Percentiles rank a stretch among this genome's conserved stretches.
Conservation (phyloP, 2,888 invertebrate species). For the Prosapia bicincta region DNA sequence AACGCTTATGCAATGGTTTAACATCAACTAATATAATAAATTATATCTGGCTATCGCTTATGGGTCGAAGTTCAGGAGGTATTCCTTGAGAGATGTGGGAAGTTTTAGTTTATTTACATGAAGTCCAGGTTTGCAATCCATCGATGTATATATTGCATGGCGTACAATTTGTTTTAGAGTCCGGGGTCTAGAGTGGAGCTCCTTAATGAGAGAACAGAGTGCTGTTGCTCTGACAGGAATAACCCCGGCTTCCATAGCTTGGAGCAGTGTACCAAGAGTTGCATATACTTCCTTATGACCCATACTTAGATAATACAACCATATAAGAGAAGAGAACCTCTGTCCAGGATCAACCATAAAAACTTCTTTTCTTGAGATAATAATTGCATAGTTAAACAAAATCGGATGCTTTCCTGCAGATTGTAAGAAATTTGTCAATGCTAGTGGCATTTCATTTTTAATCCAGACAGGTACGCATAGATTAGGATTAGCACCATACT, state of each 20-base stretch:
- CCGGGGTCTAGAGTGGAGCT: constrained; percentile 62
- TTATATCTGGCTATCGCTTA: too few species aligned
- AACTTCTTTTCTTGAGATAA: constrained; percentile 64
- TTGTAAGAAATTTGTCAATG: constrained; percentile 32
- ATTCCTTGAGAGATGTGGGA: constrained; percentile 64
- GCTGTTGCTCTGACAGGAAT: constrained; percentile 60
- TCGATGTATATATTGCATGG: constrained; percentile 63
- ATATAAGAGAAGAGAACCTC: constrained; percentile 62
- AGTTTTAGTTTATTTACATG: constrained; percentile 63
- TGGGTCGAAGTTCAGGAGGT: constrained; percentile 63
- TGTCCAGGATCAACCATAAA: constrained; percentile 59
- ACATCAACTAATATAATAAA: too few species aligned
- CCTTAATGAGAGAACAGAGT: constrained; percentile 58
- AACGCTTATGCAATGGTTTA: too few species aligned
- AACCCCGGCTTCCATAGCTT: constrained; percentile 60
- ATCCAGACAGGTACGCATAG: constrained; percentile 50
- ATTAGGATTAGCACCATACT: constrained; percentile 69
- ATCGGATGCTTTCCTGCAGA: constrained; percentile 46
- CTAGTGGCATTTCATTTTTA: constrained; percentile 25
- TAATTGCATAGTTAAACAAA: constrained; percentile 66
- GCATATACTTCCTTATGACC: constrained; percentile 63
- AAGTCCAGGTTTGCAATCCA: constrained; percentile 61
- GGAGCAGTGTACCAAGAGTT: constrained; percentile 61
- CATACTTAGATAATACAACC: constrained; percentile 64
- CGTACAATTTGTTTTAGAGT: constrained; percentile 69